Percentiles rank a stretch among this genome's conserved stretches.
Evolutionary conservation across 2,888 invertebrate genomes (phyloP).

Genomic region (Unio pictorum): DNA sequence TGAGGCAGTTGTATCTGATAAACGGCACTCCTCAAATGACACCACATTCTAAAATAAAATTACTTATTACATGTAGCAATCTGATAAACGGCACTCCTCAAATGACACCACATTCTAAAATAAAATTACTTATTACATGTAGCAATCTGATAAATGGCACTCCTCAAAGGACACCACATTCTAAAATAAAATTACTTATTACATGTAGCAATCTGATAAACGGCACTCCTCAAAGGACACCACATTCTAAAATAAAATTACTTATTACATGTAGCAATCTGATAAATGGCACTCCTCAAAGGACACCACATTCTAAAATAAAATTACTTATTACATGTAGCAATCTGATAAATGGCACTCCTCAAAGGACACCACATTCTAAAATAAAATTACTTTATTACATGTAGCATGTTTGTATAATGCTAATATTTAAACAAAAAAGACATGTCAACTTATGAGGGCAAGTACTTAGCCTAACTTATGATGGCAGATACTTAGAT

Average conservation of each 20-base stretch:
- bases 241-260: conserved; percentile 34
- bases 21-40: conserved; percentile 76
- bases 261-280: no score
- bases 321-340: no score
- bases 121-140: no score
- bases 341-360: no score
- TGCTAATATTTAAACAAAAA: neutral
- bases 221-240: conserved; percentile 75
- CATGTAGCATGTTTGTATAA: neutral
- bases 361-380: no score
- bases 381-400: neutral
- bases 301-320: no score
- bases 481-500: no score
- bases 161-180: conserved; percentile 69
- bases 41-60: conserved; percentile 37
- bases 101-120: conserved; percentile 45
- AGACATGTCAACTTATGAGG: no score
- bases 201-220: conserved; percentile 85
- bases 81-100: conserved; percentile 81
- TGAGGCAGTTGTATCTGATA: conserved; percentile 87
- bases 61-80: no score
- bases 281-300: conserved; percentile 77
- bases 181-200: conserved; percentile 26
- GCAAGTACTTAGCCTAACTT: no score
- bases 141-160: conserved; percentile 83